Evolutionary conservation across 1,140 invertebrate species (phyloP).

Genomic region (Dendrolimus kikuchii): DNA sequence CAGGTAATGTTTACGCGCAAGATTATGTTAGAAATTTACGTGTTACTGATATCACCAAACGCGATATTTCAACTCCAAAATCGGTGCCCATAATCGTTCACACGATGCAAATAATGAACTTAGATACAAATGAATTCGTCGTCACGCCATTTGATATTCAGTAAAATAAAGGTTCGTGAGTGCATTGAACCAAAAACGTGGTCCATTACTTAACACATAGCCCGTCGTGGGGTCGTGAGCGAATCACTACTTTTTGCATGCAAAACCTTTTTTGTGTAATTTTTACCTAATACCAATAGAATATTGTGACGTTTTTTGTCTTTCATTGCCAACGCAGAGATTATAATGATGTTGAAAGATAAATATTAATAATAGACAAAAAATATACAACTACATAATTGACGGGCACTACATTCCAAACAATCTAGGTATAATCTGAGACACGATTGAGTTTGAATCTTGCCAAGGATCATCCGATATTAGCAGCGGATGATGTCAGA

Average conservation of each 20-base stretch:
- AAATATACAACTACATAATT: slow-evolving; percentile 11
- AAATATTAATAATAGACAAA: slow-evolving; percentile 18
- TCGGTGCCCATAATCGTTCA: slow-evolving; percentile 20
- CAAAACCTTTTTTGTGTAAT: slow-evolving; percentile 39
- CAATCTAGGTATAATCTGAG: slow-evolving; percentile 24
- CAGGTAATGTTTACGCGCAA: too few relatives aligned
- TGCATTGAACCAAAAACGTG: slow-evolving; percentile 70
- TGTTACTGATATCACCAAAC: too few relatives aligned
- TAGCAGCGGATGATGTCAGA: slow-evolving; percentile 47
- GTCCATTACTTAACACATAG: slow-evolving; percentile 58
- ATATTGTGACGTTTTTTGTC: slow-evolving; percentile 42
- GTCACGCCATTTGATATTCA: slow-evolving; percentile 48
- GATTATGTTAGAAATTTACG: too few relatives aligned
- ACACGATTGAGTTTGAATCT: slow-evolving; percentile 24
- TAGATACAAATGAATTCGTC: slow-evolving; percentile 44
- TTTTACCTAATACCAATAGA: slow-evolving; percentile 42
- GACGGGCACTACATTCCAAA: slow-evolving; percentile 6
- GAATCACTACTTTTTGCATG: slow-evolving; percentile 41
- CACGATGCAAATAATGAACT: slow-evolving; percentile 35
- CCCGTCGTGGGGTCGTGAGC: slow-evolving; percentile 34
- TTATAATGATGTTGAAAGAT: slow-evolving; percentile 27
- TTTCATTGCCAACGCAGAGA: slow-evolving; percentile 22
- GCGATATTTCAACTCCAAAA: not conserved
- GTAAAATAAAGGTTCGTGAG: slow-evolving; percentile 58
- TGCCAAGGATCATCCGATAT: slow-evolving; percentile 42